Conservation (phyloP, 1,140 invertebrate genomes). For the Odontomachus brunneus region DNA sequence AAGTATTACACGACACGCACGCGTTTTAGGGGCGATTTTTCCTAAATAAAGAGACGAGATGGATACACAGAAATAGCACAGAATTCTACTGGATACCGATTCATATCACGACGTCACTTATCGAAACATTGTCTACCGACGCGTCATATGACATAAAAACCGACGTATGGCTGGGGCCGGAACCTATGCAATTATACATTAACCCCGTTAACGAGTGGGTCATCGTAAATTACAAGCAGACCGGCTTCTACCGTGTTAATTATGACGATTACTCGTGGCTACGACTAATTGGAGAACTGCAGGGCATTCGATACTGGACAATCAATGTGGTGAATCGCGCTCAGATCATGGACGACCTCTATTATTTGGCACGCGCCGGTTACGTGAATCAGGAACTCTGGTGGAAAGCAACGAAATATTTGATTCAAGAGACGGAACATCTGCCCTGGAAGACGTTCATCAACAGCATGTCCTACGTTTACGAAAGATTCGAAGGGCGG, state of each 20-base stretch:
- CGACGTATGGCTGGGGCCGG: conserved; percentile 81
- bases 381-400: conserved; percentile 77
- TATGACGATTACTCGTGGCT: conserved; percentile 84
- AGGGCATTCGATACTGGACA: conserved; percentile 75
- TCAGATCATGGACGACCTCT: conserved; percentile 87
- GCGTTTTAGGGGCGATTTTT: conserved; percentile 41
- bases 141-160: conserved; percentile 38
- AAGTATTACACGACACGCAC: neutral
- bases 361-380: conserved; percentile 83
- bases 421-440: conserved; percentile 86
- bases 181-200: conserved; percentile 69
- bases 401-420: conserved; percentile 85
- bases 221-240: conserved; percentile 87
- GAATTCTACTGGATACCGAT: conserved; percentile 74
- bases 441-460: conserved; percentile 84
- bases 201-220: conserved; percentile 83
- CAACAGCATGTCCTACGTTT: conserved; percentile 70
- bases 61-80: neutral
- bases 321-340: conserved; percentile 88
- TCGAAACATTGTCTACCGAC: too few relatives aligned
- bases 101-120: conserved; percentile 51
- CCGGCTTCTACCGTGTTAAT: conserved; percentile 89
- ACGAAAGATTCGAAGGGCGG: conserved; percentile 63
- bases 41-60: neutral
- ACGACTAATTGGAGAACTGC: conserved; percentile 81